Percentiles rank a stretch among this genome's conserved stretches.
Evolutionary conservation across 2,113 vertebrate species (phyloP).

Genomic region (Mirza zaza): DNA sequence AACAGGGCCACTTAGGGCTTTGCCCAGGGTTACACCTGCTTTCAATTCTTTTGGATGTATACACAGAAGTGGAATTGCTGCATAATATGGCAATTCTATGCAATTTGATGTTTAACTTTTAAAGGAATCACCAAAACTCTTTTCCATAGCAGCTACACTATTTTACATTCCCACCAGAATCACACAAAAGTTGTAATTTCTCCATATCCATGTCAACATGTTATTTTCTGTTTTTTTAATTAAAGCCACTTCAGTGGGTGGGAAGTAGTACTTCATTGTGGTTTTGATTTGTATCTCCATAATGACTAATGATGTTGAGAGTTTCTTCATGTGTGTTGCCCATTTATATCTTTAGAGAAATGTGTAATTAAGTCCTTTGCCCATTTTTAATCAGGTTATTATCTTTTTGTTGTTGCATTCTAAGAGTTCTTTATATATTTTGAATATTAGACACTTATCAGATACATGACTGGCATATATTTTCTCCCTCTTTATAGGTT

Average conservation of each 20-base stretch:
- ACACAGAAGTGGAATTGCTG: neutral
- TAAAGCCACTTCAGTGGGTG: neutral
- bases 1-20: neutral
- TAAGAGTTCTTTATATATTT: neutral
- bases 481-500: neutral
- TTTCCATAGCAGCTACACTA: neutral
- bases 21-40: neutral
- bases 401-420: no score
- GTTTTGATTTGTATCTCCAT: neutral
- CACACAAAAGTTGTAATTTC: neutral
- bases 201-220: neutral
- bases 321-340: neutral
- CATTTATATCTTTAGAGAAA: neutral
- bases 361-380: neutral
- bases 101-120: neutral
- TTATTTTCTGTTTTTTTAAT: neutral
- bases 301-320: neutral
- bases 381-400: neutral
- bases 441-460: neutral
- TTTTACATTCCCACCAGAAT: neutral
- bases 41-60: neutral
- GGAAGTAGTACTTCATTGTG: neutral
- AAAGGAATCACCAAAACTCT: neutral
- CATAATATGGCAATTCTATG: neutral
- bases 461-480: neutral